Conservation (phyloP, 2,888 invertebrate genomes). For the Chorisops tibialis region DNA sequence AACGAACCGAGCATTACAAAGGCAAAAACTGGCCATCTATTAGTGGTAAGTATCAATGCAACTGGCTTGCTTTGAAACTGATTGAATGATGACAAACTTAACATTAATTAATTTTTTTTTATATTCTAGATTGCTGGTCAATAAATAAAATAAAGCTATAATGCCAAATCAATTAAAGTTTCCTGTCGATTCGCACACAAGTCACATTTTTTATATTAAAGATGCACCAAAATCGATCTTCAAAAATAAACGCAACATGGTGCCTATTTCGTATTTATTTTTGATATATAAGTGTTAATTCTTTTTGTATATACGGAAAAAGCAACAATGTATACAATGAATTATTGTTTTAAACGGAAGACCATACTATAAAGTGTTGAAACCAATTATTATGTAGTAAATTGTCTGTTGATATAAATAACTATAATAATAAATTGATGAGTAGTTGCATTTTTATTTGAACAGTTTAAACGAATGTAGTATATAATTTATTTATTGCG, state of each 20-base stretch:
- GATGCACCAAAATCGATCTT: neutral
- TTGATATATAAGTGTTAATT: neutral
- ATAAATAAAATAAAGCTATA: neutral
- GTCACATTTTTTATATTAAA: too few relatives aligned
- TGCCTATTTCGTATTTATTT: slow-evolving; percentile 11
- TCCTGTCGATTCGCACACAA: neutral
- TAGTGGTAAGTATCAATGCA: slow-evolving; percentile 63
- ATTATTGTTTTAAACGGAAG: too few relatives aligned
- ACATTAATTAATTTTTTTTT: neutral
- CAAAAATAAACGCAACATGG: neutral
- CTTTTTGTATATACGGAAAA: neutral
- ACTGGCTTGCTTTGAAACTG: neutral
- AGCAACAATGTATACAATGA: neutral
- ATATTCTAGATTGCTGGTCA: slow-evolving; percentile 29
- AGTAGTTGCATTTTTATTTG: neutral
- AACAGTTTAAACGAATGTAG: too few relatives aligned
- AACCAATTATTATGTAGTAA: neutral
- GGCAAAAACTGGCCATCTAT: slow-evolving; percentile 80
- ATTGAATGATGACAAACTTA: neutral
- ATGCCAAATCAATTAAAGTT: neutral
- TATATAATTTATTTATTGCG: too few relatives aligned
- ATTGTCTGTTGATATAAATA: neutral
- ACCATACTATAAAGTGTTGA: too few relatives aligned
- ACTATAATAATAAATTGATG: neutral
- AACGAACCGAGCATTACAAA: slow-evolving; percentile 72